Percentiles rank a stretch among this genome's conserved stretches.
phyloP scores from a whole-genome alignment of 2,888 invertebrate genomes.

The Sarcophaga subvicina region DNA sequence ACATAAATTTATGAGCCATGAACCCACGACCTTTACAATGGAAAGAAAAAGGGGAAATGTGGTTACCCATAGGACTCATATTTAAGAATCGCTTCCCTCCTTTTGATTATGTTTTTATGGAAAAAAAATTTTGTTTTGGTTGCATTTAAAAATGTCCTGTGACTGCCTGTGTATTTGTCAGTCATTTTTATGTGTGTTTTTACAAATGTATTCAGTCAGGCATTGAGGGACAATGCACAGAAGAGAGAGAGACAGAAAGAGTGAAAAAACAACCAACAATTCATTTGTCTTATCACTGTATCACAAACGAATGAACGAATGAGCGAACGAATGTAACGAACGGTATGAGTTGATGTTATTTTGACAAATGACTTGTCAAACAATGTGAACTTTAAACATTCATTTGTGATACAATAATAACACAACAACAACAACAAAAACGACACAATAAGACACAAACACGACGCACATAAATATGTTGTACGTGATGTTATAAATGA shows the following conservation, averaged over 20 bases:
- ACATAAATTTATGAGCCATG: too few species aligned
- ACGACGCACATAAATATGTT: neutral
- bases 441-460: slow-evolving; percentile 8
- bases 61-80: too few species aligned
- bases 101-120: too few species aligned
- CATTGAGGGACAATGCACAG: neutral
- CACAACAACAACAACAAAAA: neutral
- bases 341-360: slow-evolving; percentile 59
- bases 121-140: too few species aligned
- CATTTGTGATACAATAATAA: slow-evolving; percentile 16
- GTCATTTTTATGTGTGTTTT: neutral
- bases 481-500: slow-evolving; percentile 12
- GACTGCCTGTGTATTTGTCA: slow-evolving; percentile 17
- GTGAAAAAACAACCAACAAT: neutral
- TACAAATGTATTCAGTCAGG: neutral
- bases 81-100: too few species aligned
- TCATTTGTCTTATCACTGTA: slow-evolving; percentile 15
- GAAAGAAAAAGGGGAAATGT: too few species aligned
- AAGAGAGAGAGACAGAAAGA: too few species aligned
- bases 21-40: too few species aligned
- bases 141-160: neutral
- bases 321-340: neutral
- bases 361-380: slow-evolving; percentile 68
- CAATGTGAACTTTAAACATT: slow-evolving; percentile 59
- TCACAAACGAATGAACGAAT: slow-evolving; percentile 3